Evolutionary conservation across 2,888 invertebrate genomes (phyloP).

Genomic region (Colletes collaris): DNA sequence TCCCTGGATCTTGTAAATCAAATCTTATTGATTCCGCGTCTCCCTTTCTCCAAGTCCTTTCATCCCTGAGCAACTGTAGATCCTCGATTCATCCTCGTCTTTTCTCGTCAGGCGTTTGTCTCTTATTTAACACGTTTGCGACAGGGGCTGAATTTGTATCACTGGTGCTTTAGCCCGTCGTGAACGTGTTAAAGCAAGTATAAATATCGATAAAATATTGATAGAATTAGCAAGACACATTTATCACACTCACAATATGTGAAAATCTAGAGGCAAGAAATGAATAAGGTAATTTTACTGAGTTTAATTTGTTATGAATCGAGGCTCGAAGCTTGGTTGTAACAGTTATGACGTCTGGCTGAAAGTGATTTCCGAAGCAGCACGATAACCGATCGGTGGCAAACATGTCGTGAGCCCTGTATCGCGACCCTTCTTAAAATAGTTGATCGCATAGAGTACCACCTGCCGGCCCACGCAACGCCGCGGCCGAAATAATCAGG

Average conservation of each 20-base stretch:
- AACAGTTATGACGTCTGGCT: no score
- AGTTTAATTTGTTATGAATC: no score
- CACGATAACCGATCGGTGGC: conserved; percentile 30
- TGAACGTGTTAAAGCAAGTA: no score
- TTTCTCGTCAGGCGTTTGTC: neutral
- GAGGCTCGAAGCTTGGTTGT: no score
- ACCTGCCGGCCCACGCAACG: conserved; percentile 70
- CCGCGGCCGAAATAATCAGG: conserved; percentile 69
- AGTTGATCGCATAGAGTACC: conserved; percentile 57
- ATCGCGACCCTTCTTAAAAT: conserved; percentile 58
- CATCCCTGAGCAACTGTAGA: conserved; percentile 25
- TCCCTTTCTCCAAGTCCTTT: conserved; percentile 32
- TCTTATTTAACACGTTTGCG: no score
- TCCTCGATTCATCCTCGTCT: neutral
- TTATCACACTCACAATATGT: no score
- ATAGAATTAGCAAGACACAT: no score
- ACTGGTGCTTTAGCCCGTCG: no score
- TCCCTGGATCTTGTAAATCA: conserved; percentile 69
- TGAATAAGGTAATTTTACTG: no score
- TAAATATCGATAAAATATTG: no score
- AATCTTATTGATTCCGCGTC: conserved; percentile 66
- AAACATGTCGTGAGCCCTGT: conserved; percentile 21
- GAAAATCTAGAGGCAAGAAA: no score
- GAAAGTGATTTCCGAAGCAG: neutral
- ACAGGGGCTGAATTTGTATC: no score